phyloP scores from a whole-genome alignment of 1,140 invertebrate species.

The Drosophila tani region DNA sequence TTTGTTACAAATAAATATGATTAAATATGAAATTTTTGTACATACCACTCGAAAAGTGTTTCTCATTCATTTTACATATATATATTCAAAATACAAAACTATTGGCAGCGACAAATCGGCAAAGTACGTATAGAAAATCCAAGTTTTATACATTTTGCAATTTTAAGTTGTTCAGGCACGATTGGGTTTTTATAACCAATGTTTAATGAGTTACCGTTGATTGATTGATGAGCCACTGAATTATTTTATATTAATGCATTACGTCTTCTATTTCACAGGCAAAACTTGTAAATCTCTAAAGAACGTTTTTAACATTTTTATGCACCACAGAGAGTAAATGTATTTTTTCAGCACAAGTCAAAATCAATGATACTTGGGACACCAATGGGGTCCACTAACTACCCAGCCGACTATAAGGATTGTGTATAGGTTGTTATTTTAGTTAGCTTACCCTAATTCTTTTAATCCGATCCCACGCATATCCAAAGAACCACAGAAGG shows the following conservation, averaged over 20 bases:
- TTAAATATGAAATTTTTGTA: slow-evolving; percentile 48
- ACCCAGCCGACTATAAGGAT: slow-evolving; percentile 34
- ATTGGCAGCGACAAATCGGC: slow-evolving; percentile 74
- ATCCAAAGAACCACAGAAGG: slow-evolving; percentile 62
- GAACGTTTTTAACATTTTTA: slow-evolving; percentile 66
- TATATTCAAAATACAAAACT: slow-evolving; percentile 40
- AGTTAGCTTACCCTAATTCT: slow-evolving; percentile 21
- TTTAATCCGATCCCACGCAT: slow-evolving; percentile 52
- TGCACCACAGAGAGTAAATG: slow-evolving; percentile 62
- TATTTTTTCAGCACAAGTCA: slow-evolving; percentile 70
- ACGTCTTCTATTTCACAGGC: slow-evolving; percentile 68
- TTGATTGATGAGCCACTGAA: neutral
- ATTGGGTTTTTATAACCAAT: slow-evolving; percentile 33
- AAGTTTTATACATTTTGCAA: slow-evolving; percentile 34
- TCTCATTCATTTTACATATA: slow-evolving; percentile 24
- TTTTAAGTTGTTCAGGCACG: slow-evolving; percentile 57
- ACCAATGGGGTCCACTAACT: slow-evolving; percentile 24
- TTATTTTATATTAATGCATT: slow-evolving; percentile 39
- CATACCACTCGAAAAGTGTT: slow-evolving; percentile 49
- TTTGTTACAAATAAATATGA: slow-evolving; percentile 71
- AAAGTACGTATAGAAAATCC: slow-evolving; percentile 58
- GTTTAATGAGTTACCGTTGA: slow-evolving; percentile 15
- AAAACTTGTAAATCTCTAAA: slow-evolving; percentile 71
- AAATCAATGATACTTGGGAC: slow-evolving; percentile 28
- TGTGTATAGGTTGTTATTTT: slow-evolving; percentile 69